Percentiles rank a stretch among this genome's conserved stretches.
phyloP scores from a whole-genome alignment of 2,888 invertebrate species.

The Napeogenes sylphis region DNA sequence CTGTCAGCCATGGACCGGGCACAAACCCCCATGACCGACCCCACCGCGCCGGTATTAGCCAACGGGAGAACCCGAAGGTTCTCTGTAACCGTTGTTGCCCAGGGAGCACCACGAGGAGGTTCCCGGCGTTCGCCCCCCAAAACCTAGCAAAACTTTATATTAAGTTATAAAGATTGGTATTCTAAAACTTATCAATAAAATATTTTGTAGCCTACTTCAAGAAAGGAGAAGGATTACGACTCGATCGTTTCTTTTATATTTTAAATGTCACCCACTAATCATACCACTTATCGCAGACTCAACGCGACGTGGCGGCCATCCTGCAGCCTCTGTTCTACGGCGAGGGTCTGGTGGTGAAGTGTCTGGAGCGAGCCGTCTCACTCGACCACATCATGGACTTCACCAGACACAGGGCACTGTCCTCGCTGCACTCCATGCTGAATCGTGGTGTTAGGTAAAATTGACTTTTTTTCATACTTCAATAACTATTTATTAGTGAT shows the following conservation, averaged over 20 bases:
- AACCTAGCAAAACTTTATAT: too few species aligned
- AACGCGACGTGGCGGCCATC: conserved; percentile 91
- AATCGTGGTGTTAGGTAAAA: conserved; percentile 91
- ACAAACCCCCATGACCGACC: too few species aligned
- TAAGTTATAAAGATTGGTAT: too few species aligned
- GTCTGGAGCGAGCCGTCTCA: conserved; percentile 92
- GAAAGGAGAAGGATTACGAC: too few species aligned
- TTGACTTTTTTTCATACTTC: not conserved
- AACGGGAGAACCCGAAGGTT: too few species aligned
- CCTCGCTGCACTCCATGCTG: conserved; percentile 97
- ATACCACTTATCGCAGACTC: conserved; percentile 75
- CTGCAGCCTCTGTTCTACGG: conserved; percentile 92
- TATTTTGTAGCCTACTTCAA: conserved; percentile 1
- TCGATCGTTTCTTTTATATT: too few species aligned
- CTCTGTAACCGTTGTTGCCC: too few species aligned
- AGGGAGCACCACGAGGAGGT: too few species aligned
- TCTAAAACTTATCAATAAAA: not conserved
- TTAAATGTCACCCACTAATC: too few species aligned
- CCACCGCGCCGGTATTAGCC: too few species aligned
- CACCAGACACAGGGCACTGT: conserved; percentile 95
- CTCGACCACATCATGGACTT: conserved; percentile 99
- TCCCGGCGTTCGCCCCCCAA: too few species aligned
- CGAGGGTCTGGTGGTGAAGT: conserved; percentile 95
- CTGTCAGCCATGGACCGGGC: too few species aligned
- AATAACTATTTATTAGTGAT: not conserved